Evolutionary conservation across 92 coral and sea anemone genomes (phyloP).

Genomic region (Porites evermanni): DNA sequence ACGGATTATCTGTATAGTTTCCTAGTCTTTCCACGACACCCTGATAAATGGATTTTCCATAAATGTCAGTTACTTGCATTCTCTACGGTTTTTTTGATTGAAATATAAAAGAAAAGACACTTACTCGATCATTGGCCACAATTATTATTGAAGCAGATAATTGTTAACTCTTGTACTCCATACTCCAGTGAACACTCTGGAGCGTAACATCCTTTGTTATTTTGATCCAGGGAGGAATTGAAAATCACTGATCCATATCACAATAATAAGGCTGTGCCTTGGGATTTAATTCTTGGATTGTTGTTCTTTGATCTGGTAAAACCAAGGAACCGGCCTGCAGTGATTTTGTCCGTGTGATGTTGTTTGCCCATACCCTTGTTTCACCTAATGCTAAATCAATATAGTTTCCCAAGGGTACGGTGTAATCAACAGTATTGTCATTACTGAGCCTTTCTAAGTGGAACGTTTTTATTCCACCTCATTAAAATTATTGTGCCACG

Average conservation of each 20-base stretch:
- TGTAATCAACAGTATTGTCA: not conserved
- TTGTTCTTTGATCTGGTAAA: conserved; percentile 4
- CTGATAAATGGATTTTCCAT: conserved; percentile 22
- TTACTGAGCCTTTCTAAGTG: not conserved
- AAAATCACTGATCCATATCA: conserved; percentile 32
- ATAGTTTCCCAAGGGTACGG: conserved; percentile 5
- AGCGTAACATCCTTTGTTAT: conserved; percentile 37
- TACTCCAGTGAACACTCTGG: conserved; percentile 18
- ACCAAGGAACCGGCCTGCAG: conserved; percentile 9
- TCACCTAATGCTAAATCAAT: conserved; percentile 36
- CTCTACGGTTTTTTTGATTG: conserved; percentile 30
- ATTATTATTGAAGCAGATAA: conserved; percentile 48
- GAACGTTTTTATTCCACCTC: not conserved
- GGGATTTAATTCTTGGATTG: conserved; percentile 16
- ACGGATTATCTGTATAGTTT: conserved; percentile 9
- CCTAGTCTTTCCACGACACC: not conserved
- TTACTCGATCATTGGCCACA: conserved; percentile 32
- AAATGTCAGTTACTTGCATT: conserved; percentile 3
- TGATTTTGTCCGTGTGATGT: conserved; percentile 26
- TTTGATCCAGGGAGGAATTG: conserved; percentile 6
- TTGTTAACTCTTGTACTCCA: conserved; percentile 32
- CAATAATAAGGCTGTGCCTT: not conserved
- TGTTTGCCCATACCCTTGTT: conserved; percentile 25
- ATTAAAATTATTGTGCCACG: conserved; percentile 1
- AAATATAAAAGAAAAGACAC: conserved; percentile 44